phyloP scores from a whole-genome alignment of 2,797 vertebrate genomes.

The Falco rusticolus region DNA sequence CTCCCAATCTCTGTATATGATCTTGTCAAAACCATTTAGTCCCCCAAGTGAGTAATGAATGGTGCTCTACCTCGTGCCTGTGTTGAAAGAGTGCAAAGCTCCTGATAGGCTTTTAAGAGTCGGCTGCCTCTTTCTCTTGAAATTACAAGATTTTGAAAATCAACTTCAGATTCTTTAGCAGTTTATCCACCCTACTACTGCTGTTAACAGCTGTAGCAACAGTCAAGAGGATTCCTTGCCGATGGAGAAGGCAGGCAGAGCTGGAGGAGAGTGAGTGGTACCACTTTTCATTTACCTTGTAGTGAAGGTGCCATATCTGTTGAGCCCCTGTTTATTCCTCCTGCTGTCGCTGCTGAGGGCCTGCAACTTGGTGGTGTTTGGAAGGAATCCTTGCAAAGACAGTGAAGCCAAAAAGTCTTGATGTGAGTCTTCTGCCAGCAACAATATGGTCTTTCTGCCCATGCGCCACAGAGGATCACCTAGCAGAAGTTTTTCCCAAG shows the following conservation, averaged over 20 bases:
- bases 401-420: neutral
- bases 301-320: neutral
- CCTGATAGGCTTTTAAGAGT: neutral
- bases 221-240: neutral
- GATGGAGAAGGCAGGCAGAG: neutral
- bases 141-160: neutral
- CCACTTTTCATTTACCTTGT: neutral
- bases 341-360: neutral
- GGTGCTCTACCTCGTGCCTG: neutral
- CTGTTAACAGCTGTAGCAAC: neutral
- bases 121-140: neutral
- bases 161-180: neutral
- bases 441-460: neutral
- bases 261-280: neutral
- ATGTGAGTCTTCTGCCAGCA: neutral
- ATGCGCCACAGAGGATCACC: neutral
- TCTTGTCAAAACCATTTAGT: neutral
- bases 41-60: accelerated
- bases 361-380: neutral
- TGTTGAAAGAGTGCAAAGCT: neutral
- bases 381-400: neutral
- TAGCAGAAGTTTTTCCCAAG: neutral
- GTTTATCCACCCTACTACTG: neutral
- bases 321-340: neutral
- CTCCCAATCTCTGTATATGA: accelerated